A percentile compares a stretch with the other conserved stretches of the same genome.
phyloP scores from a whole-genome alignment of 2,888 invertebrate genomes.

The Leptopterna dolabrata region DNA sequence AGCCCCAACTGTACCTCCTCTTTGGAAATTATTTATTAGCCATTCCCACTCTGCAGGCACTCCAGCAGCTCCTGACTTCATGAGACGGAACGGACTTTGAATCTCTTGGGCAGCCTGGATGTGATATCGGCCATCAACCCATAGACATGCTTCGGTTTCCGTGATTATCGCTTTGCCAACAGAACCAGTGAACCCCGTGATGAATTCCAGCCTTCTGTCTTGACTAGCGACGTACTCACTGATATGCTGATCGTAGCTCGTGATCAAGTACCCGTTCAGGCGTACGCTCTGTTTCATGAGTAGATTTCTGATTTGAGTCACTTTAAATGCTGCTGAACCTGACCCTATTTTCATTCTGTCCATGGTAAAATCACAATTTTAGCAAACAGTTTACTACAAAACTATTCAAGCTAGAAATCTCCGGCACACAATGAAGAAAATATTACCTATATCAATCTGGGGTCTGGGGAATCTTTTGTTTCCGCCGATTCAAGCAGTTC shows the following conservation, averaged over 20 bases:
- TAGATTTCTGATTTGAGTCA: background rate
- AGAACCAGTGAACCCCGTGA: slow-evolving; percentile 92
- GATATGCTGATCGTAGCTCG: slow-evolving; percentile 38
- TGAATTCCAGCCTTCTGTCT: slow-evolving; percentile 85
- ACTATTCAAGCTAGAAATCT: too few species aligned
- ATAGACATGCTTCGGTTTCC: slow-evolving; percentile 82
- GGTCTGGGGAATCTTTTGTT: too few species aligned
- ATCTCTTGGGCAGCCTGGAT: slow-evolving; percentile 78
- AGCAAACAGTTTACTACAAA: too few species aligned
- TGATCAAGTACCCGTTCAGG: slow-evolving; percentile 16
- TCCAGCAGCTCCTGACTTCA: slow-evolving; percentile 64
- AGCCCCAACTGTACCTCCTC: slow-evolving; percentile 79
- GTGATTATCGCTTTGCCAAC: slow-evolving; percentile 86
- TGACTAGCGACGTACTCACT: slow-evolving; percentile 90
- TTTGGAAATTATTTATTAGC: slow-evolving; percentile 75
- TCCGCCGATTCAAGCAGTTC: too few species aligned
- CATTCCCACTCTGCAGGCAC: slow-evolving; percentile 71
- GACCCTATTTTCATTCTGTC: background rate
- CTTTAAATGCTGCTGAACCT: background rate
- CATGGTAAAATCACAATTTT: background rate
- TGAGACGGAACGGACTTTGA: background rate
- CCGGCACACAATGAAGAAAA: too few species aligned
- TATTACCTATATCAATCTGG: too few species aligned
- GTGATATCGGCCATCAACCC: slow-evolving; percentile 98
- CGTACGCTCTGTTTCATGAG: background rate